A percentile compares a stretch with the other conserved stretches of the same genome.
These are phyloP conservation scores for Cercopithecus mitis DNA, from an alignment of 2,797 vertebrate species.

Conservation along the genomic window DNA sequence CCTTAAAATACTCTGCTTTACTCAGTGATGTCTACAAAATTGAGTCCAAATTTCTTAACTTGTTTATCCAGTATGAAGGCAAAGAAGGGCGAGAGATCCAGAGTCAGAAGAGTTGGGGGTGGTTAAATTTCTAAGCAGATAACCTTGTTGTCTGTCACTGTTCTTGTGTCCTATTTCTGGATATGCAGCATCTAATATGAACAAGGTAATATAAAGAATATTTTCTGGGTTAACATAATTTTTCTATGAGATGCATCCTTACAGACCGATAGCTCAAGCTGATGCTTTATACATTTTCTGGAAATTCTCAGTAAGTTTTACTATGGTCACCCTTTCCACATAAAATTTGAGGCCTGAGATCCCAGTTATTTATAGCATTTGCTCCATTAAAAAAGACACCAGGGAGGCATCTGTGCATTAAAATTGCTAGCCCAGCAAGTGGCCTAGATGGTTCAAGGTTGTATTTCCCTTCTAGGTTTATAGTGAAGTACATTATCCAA, in stretches of 20 bases:
- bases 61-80: not conserved
- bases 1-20: not conserved
- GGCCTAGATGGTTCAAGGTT: not conserved
- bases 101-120: not conserved
- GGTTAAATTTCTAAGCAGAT: not conserved
- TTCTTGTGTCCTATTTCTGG: conserved; percentile 18
- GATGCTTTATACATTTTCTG: not conserved
- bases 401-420: not conserved
- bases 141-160: not conserved
- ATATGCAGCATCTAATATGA: not conserved
- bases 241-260: not conserved
- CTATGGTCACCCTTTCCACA: not conserved
- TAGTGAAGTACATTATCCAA: not conserved
- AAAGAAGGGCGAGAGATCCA: not conserved
- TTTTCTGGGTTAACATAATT: not conserved
- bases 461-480: not conserved
- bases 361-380: not conserved
- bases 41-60: not conserved
- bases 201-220: not conserved
- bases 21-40: not conserved
- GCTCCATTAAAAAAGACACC: not conserved
- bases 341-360: conserved; percentile 19
- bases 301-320: not conserved
- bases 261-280: not conserved
- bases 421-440: not conserved